phyloP scores from a whole-genome alignment of 2,113 vertebrate genomes.

The Apteryx owenii region DNA sequence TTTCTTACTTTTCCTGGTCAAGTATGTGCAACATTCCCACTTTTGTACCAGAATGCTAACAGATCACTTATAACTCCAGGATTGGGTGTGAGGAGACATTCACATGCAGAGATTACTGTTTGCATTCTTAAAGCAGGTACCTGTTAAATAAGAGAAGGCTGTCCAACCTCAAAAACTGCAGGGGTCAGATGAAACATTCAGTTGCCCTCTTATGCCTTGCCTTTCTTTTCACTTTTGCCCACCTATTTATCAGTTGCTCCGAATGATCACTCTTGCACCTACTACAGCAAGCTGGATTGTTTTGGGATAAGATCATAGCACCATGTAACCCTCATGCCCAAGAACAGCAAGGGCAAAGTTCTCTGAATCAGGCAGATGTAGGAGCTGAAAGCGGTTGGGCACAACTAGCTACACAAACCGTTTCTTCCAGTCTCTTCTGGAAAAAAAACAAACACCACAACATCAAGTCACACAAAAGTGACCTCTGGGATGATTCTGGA shows the following conservation, averaged over 20 bases:
- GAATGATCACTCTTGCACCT: neutral
- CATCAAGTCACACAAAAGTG: neutral
- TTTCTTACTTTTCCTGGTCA: neutral
- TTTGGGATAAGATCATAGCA: slow-evolving; percentile 13
- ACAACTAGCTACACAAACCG: neutral
- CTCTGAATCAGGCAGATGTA: neutral
- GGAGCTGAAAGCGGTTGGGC: neutral
- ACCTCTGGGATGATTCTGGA: neutral
- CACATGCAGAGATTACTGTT: accelerated
- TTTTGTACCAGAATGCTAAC: neutral
- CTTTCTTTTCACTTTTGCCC: neutral
- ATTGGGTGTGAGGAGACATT: accelerated
- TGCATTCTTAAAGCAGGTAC: neutral
- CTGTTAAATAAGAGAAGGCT: neutral
- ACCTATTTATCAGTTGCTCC: neutral
- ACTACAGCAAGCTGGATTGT: neutral
- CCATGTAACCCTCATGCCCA: neutral
- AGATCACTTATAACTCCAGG: neutral
- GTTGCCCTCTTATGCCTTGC: neutral
- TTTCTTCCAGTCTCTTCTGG: neutral
- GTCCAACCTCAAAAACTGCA: neutral
- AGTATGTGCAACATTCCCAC: neutral
- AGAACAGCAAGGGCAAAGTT: neutral
- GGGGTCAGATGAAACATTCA: neutral
- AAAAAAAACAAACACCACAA: neutral